phyloP scores from a whole-genome alignment of 2,888 invertebrate species.

The Protophormia terraenovae region DNA sequence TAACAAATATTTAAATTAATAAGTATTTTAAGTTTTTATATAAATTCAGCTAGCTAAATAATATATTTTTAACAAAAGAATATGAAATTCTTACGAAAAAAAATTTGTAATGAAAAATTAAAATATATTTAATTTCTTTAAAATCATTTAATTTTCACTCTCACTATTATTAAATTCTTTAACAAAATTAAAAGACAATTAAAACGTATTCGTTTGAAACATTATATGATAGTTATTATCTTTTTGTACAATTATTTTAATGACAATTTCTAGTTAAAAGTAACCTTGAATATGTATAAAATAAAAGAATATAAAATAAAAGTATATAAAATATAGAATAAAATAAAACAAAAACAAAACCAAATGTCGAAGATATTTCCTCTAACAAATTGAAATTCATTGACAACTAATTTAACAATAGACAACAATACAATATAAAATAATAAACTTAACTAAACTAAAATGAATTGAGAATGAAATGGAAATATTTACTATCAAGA shows the following conservation, averaged over 20 bases:
- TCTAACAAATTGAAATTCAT: slow-evolving; percentile 44
- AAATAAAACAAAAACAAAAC: background rate
- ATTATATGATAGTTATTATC: too few species aligned
- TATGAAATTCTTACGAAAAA: too few species aligned
- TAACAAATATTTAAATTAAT: too few species aligned
- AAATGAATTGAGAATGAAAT: background rate
- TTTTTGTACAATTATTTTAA: slow-evolving; percentile 15
- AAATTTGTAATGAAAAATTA: too few species aligned
- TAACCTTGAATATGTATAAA: slow-evolving; percentile 50
- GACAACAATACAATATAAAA: slow-evolving; percentile 20
- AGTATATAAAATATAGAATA: background rate
- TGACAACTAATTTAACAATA: slow-evolving; percentile 54
- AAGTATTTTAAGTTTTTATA: too few species aligned
- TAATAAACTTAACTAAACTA: background rate
- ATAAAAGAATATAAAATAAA: background rate
- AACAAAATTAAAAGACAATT: too few species aligned
- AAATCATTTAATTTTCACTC: too few species aligned
- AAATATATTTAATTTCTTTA: too few species aligned
- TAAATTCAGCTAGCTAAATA: too few species aligned
- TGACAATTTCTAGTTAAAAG: slow-evolving; percentile 25
- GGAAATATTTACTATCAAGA: slow-evolving; percentile 13
- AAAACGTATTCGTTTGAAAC: too few species aligned
- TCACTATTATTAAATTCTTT: too few species aligned
- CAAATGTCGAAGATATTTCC: slow-evolving; percentile 16
- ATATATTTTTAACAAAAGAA: too few species aligned